A percentile compares a stretch with the other conserved stretches of the same genome.
Conservation (phyloP, 2,113 vertebrate species). For the Sinocyclocheilus anophthalmus region DNA sequence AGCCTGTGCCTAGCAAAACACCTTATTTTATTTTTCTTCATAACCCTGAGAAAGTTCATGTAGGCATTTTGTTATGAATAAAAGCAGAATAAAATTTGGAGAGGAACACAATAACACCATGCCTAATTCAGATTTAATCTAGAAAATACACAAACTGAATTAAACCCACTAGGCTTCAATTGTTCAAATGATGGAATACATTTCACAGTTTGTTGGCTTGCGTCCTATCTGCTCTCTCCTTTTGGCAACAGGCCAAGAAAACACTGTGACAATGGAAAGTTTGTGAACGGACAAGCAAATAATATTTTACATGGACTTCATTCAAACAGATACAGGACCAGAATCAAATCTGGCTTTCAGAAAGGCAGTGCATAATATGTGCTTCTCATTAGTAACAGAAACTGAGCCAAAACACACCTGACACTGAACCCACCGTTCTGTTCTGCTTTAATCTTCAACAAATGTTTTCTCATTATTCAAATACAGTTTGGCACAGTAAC, state of each 20-base stretch:
- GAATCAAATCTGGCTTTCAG: not conserved
- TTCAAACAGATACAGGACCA: not conserved
- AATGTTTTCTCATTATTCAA: constrained; percentile 4
- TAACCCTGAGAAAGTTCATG: not conserved
- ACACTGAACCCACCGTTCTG: not conserved
- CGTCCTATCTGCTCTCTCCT: not conserved
- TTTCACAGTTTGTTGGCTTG: not conserved
- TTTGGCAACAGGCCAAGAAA: not conserved
- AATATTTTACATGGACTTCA: not conserved
- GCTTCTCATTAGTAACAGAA: constrained; percentile 6
- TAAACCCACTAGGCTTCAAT: not conserved
- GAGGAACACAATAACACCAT: not conserved
- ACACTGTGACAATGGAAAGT: constrained; percentile 14
- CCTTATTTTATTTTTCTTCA: not conserved
- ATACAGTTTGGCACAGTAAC: not conserved
- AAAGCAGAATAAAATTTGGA: constrained; percentile 11
- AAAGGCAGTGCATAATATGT: not conserved
- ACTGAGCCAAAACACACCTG: not conserved
- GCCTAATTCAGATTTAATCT: not conserved
- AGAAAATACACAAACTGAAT: not conserved
- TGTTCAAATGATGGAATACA: constrained; percentile 16
- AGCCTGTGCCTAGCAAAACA: not conserved
- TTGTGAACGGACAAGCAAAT: not conserved
- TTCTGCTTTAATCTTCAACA: not conserved
- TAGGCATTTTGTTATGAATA: not conserved